These are phyloP conservation scores for Xestia xanthographa DNA, from an alignment of 2,888 invertebrate species.

Conservation along the genomic window DNA sequence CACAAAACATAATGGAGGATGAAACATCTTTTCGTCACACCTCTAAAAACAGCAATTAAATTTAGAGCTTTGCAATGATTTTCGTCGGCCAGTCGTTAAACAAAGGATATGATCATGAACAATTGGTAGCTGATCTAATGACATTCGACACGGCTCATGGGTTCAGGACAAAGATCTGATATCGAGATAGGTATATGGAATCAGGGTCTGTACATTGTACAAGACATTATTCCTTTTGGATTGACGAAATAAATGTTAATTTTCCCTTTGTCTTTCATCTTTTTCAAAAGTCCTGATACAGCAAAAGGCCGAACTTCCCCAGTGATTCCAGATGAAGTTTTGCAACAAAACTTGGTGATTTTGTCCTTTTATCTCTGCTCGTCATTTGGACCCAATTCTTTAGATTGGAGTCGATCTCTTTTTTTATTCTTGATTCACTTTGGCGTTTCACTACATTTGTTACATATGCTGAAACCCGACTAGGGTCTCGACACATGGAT, in stretches of 20 bases:
- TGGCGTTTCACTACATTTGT: background rate
- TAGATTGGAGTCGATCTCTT: background rate
- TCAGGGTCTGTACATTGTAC: constrained; percentile 4
- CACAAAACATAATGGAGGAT: constrained; percentile 23
- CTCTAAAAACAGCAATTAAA: constrained; percentile 51
- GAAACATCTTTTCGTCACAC: constrained; percentile 30
- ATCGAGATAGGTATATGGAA: constrained; percentile 56
- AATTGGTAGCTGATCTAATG: constrained; percentile 74
- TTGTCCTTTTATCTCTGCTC: background rate
- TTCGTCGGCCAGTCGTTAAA: constrained; percentile 50
- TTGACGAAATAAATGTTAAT: background rate
- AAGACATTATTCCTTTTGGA: background rate
- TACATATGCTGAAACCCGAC: background rate
- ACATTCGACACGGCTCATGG: constrained; percentile 78
- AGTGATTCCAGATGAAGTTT: background rate
- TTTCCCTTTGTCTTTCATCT: background rate
- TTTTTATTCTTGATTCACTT: background rate
- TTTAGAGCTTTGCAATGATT: constrained; percentile 42
- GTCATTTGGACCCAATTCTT: background rate
- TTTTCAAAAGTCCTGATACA: background rate
- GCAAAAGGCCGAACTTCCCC: background rate
- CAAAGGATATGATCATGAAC: constrained; percentile 63
- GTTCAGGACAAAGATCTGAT: constrained; percentile 74
- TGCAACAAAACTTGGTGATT: background rate
- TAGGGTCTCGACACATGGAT: background rate